Evolutionary conservation across 2,113 vertebrate species (phyloP).

Genomic region (Alaudala cheleensis): DNA sequence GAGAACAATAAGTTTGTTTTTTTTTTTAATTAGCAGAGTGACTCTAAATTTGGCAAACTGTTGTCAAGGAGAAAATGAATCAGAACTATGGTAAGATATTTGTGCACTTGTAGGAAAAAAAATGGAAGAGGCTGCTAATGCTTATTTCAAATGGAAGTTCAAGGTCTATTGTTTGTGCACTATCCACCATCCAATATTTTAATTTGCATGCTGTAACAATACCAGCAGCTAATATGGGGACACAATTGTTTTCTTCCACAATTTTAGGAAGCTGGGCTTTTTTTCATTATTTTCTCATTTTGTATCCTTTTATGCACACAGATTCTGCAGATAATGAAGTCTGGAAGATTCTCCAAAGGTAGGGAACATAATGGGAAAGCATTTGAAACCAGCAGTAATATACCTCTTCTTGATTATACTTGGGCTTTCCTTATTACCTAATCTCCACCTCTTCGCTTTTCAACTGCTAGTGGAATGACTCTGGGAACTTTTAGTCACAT

Average conservation of each 20-base stretch:
- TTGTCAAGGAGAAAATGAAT: conserved; percentile 24
- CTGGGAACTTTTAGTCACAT: neutral
- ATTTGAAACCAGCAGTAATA: neutral
- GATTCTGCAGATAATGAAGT: conserved; percentile 20
- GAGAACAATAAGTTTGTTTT: neutral
- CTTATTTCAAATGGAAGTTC: conserved; percentile 43
- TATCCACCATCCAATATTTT: conserved; percentile 23
- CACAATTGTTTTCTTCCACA: conserved; percentile 54
- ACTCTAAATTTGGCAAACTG: conserved; percentile 27
- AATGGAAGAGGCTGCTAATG: neutral
- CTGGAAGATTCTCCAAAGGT: neutral
- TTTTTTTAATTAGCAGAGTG: neutral
- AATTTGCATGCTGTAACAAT: conserved; percentile 42
- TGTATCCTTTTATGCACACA: conserved; percentile 9
- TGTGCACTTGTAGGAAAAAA: neutral
- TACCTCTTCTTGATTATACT: neutral
- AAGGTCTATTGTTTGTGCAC: conserved; percentile 46
- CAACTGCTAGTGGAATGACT: neutral
- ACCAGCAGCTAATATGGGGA: neutral
- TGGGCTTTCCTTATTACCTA: neutral
- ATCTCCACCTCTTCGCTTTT: neutral
- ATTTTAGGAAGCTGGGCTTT: conserved; percentile 40
- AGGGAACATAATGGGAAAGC: neutral
- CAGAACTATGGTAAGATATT: neutral
- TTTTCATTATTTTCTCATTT: neutral